phyloP scores from a whole-genome alignment of 2,797 vertebrate species.

The Okamejei kenojei region DNA sequence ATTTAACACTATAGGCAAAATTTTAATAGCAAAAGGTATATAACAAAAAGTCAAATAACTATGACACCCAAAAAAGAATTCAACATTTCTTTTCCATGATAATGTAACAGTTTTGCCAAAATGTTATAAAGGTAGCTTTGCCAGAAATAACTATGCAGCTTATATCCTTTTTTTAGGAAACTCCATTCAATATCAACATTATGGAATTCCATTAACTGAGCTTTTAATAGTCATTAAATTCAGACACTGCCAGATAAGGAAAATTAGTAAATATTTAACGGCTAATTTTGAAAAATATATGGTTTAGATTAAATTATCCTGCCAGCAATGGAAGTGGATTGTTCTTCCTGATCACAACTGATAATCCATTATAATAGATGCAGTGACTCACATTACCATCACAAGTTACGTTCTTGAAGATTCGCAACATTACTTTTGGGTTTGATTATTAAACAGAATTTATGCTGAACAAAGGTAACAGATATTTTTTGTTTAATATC shows the following conservation, averaged over 20 bases:
- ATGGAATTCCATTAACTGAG: neutral
- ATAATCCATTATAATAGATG: neutral
- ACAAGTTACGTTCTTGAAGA: neutral
- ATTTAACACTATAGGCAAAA: slow-evolving; percentile 17
- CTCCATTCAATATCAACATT: neutral
- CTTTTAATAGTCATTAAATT: neutral
- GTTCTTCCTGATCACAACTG: neutral
- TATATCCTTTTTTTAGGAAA: neutral
- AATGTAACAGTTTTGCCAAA: neutral
- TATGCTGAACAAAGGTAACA: neutral
- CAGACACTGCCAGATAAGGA: neutral
- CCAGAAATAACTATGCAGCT: neutral
- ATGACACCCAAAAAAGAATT: slow-evolving; percentile 2
- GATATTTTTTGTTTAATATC: neutral
- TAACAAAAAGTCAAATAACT: neutral
- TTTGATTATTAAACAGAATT: neutral
- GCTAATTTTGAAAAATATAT: neutral
- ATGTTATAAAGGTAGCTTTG: neutral
- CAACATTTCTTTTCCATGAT: neutral
- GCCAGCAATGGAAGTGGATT: neutral
- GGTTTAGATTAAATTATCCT: neutral
- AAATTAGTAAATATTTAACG: neutral
- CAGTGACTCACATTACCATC: neutral
- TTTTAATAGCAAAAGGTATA: slow-evolving; percentile 21
- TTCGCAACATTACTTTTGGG: neutral